Evolutionary conservation across 1,140 invertebrate species (phyloP).

Genomic region (Ips typographus): DNA sequence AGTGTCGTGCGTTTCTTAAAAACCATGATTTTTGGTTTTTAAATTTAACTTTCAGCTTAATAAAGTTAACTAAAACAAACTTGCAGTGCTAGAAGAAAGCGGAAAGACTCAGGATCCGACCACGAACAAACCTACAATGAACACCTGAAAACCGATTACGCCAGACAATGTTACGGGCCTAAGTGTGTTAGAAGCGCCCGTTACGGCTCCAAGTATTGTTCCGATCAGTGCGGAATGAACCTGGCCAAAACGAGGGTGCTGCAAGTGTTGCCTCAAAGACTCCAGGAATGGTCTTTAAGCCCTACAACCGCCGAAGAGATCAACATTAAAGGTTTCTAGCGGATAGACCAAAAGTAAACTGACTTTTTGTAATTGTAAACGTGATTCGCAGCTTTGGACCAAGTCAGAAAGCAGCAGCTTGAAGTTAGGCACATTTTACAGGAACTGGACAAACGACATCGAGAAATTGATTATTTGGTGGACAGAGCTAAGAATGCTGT

Average conservation of each 20-base stretch:
- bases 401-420: conserved; percentile 76
- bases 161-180: conserved; percentile 89
- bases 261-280: conserved; percentile 84
- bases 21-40: too few relatives aligned
- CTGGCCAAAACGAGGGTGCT: conserved; percentile 85
- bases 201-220: conserved; percentile 92
- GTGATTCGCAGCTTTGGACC: conserved; percentile 64
- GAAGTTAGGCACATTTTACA: conserved; percentile 74
- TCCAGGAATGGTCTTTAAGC: conserved; percentile 94
- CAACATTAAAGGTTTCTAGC: conserved; percentile 64
- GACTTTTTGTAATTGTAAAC: not conserved
- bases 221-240: conserved; percentile 88
- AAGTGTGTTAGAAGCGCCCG: conserved; percentile 77
- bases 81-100: conserved; percentile 43
- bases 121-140: conserved; percentile 43
- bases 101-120: conserved; percentile 49
- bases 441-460: conserved; percentile 74
- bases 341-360: not conserved
- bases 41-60: too few relatives aligned
- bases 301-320: conserved; percentile 83
- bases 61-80: not conserved
- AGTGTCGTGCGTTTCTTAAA: too few relatives aligned
- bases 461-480: conserved; percentile 80
- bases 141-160: conserved; percentile 50
- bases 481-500: conserved; percentile 71